These are phyloP conservation scores for Cantharis rustica DNA, from an alignment of 2,888 invertebrate genomes.

Conservation along the genomic window DNA sequence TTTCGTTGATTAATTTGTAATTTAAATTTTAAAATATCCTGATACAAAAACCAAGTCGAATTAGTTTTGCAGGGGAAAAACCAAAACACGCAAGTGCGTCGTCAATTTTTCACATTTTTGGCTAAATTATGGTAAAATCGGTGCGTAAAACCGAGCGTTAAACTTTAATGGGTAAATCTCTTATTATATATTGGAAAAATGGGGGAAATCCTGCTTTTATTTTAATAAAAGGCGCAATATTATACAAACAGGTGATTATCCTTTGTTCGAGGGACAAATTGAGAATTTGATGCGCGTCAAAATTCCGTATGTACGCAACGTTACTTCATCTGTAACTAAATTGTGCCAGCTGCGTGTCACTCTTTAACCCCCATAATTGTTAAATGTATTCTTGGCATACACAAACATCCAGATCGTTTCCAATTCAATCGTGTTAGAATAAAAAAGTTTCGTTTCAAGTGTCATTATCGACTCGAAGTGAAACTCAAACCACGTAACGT, in stretches of 20 bases:
- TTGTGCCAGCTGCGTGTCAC: slow-evolving; percentile 47
- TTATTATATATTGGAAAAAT: slow-evolving; percentile 18
- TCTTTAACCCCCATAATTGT: slow-evolving; percentile 7
- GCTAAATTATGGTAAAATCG: slow-evolving; percentile 24
- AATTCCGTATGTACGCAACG: slow-evolving; percentile 43
- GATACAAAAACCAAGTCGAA: background rate
- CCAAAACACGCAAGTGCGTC: background rate
- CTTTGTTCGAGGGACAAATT: slow-evolving; percentile 52
- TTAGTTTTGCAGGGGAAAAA: background rate
- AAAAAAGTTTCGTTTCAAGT: background rate
- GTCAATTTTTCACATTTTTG: slow-evolving; percentile 5
- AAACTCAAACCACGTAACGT: background rate
- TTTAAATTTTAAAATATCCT: background rate
- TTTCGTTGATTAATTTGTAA: background rate
- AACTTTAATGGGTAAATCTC: slow-evolving; percentile 35
- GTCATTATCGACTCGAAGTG: background rate
- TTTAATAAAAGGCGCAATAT: slow-evolving; percentile 40
- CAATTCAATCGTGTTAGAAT: background rate
- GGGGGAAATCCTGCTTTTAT: slow-evolving; percentile 34
- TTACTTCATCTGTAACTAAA: slow-evolving; percentile 48
- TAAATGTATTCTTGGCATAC: background rate
- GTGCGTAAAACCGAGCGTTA: slow-evolving; percentile 42
- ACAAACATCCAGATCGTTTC: background rate
- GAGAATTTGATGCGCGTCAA: slow-evolving; percentile 51
- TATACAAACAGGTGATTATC: slow-evolving; percentile 53